Evolutionary conservation across 1,140 invertebrate species (phyloP), one percentile per base, ranked within the genome.

Genomic region (Drosophila bipectinata): DNA sequence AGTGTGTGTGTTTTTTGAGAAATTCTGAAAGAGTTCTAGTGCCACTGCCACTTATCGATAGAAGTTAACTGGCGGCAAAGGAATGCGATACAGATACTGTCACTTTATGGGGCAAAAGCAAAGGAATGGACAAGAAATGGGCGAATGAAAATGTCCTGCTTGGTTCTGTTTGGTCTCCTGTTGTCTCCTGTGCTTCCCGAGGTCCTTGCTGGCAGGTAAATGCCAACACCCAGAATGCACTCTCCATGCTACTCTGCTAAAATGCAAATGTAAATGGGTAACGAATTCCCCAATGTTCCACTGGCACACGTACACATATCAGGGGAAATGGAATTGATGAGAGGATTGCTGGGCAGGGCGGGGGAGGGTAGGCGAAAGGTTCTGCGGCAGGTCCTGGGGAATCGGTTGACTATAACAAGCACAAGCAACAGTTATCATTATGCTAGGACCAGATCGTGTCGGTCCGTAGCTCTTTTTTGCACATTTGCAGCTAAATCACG

Each of bases 401-500:
- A 21, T 52, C 48, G 18, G 32, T 21, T 28, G 48, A 6, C 58
- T 49, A 30, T 63, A 41, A 48, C 58, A 55, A 30, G 56, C 37
- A 63, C 10, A 26, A 83, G 79, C 79, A 83, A 83, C 71, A 83
- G 79, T 75, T 82, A 74, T 73, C 69, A 59, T 73, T 77, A 59
- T 77, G 61, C 67, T 26, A 12, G 37, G 54, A 34, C 34, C 49
- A 12, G 37, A 37, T 32, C 14, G 28, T 44, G 15, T 37, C 26
- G 37, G 30, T 12, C 58, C 30, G 14, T 15, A 6, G 72, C 55
- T 72, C 75, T 48, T 78, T 77, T 83, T 66, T 83, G 60, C 68
- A 82, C 78, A 87, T 87, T 87, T 87, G 82, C 82, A 87, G 78
- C 83, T 87, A 79, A 87, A 87, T 87, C 82, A 87, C 82, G 82